These are phyloP conservation scores for Pycnomerus fuliginosus DNA, from an alignment of 2,888 invertebrate species.

Conservation along the genomic window DNA sequence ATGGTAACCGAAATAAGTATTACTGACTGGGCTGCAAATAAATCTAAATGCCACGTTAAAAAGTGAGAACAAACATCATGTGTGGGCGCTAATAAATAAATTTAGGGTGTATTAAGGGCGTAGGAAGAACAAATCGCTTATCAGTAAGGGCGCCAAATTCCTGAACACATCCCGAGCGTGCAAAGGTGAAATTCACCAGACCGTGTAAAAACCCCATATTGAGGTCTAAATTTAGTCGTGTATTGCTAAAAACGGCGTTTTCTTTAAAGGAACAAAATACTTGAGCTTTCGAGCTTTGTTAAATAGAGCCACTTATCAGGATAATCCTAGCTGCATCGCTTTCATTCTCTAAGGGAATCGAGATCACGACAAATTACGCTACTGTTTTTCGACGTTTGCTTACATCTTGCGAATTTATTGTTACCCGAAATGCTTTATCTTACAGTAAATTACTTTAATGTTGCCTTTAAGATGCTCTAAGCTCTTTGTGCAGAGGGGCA, in stretches of 20 bases:
- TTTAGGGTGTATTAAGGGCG: slow-evolving; percentile 4
- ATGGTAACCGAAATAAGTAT: slow-evolving; percentile 2
- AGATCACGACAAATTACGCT: slow-evolving; percentile 37
- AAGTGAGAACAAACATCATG: slow-evolving; percentile 7
- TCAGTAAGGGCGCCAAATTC: slow-evolving; percentile 17
- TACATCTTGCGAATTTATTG: slow-evolving; percentile 39
- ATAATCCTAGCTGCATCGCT: slow-evolving; percentile 39
- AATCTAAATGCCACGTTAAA: slow-evolving; percentile 7
- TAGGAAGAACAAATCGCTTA: slow-evolving; percentile 19
- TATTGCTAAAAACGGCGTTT: neutral
- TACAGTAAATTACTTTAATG: slow-evolving; percentile 38
- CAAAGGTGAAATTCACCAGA: slow-evolving; percentile 15
- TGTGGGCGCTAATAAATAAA: slow-evolving; percentile 18
- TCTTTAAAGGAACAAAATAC: neutral
- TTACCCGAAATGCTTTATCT: slow-evolving; percentile 38
- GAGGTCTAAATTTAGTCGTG: neutral
- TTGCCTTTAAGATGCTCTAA: slow-evolving; percentile 37
- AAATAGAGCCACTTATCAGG: slow-evolving; percentile 35
- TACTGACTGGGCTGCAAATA: slow-evolving; percentile 18
- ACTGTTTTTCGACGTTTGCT: slow-evolving; percentile 38
- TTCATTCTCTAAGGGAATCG: slow-evolving; percentile 37
- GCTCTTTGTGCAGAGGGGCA: slow-evolving; percentile 26
- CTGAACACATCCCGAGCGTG: slow-evolving; percentile 9
- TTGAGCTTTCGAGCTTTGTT: slow-evolving; percentile 5
- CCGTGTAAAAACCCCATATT: slow-evolving; percentile 17